Conservation (phyloP, 2,113 vertebrate species). For the Murina feae region DNA sequence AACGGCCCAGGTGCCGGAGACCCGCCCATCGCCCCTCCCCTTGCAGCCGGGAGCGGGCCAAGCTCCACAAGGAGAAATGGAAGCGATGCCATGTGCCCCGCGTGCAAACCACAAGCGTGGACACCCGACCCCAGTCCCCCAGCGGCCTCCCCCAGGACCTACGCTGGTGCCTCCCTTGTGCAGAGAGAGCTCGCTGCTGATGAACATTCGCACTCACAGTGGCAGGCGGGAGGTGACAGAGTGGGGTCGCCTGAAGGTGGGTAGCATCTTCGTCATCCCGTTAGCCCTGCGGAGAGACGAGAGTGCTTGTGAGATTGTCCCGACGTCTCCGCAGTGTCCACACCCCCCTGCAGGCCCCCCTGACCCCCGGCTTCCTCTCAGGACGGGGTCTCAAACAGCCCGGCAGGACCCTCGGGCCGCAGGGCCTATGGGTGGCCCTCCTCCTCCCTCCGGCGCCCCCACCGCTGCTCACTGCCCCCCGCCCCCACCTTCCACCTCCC, state of each 20-base stretch:
- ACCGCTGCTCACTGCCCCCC: background rate
- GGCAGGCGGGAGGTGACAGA: background rate
- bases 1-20: rapidly evolving
- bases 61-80: rapidly evolving
- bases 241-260: background rate
- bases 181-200: background rate
- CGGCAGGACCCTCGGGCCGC: background rate
- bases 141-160: background rate
- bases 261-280: background rate
- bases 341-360: background rate
- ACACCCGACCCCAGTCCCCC: rapidly evolving
- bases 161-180: rapidly evolving
- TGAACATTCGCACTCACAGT: rapidly evolving
- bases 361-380: background rate
- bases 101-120: rapidly evolving
- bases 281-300: background rate
- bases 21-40: rapidly evolving
- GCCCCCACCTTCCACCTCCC: background rate
- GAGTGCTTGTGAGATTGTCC: background rate
- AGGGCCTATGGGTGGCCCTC: background rate
- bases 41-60: rapidly evolving
- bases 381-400: rapidly evolving
- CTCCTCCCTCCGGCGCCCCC: background rate
- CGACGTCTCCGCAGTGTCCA: rapidly evolving
- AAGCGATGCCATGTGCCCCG: rapidly evolving